Conservation (phyloP, 2,113 vertebrate species). For the Terrapene triunguis region DNA sequence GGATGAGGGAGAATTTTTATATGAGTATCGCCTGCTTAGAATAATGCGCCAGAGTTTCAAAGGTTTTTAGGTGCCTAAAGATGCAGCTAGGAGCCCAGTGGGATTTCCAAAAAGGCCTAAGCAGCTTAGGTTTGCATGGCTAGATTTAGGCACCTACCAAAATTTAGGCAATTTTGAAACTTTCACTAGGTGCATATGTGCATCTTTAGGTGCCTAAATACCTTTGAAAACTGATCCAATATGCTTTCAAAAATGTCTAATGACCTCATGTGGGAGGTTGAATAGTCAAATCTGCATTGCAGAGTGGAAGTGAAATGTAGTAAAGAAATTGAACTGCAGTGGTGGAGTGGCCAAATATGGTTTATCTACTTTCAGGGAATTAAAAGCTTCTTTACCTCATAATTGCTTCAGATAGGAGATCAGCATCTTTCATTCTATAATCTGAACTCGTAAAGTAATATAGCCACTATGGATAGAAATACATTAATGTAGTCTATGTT, state of each 20-base stretch:
- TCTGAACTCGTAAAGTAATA: conserved; percentile 14
- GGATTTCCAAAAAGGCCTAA: neutral
- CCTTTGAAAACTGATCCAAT: neutral
- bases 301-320: conserved; percentile 22
- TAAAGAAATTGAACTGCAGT: neutral
- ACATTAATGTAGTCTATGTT: neutral
- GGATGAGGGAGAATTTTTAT: conserved; percentile 6
- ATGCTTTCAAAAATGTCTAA: neutral
- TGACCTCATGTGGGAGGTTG: neutral
- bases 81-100: neutral
- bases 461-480: conserved; percentile 25
- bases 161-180: neutral
- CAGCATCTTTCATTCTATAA: conserved; percentile 38
- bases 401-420: conserved; percentile 39
- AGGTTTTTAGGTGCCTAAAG: neutral
- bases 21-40: neutral
- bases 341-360: neutral
- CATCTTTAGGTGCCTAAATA: neutral
- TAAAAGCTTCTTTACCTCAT: conserved; percentile 58
- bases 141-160: neutral
- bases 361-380: conserved; percentile 68
- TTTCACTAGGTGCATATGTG: neutral
- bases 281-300: conserved; percentile 28
- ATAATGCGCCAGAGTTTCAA: neutral
- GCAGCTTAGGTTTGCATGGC: neutral